Evolutionary conservation across 2,113 vertebrate species (phyloP).

Genomic region (Microtus oregoni): DNA sequence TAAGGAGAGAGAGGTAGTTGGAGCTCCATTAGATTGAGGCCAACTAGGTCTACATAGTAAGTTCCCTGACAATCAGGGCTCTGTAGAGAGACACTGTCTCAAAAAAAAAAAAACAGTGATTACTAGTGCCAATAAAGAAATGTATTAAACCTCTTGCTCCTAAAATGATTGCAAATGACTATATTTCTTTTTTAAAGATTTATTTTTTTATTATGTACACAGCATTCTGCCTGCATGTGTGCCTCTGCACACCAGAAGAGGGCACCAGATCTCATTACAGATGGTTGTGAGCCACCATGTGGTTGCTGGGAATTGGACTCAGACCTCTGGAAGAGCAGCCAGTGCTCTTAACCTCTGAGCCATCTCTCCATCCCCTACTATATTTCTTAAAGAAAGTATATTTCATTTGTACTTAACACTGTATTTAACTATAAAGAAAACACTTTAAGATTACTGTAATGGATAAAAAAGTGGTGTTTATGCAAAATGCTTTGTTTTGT

Average conservation of each 20-base stretch:
- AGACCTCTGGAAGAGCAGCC: too few relatives aligned
- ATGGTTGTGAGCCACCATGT: too few relatives aligned
- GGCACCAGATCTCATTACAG: too few relatives aligned
- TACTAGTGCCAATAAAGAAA: neutral
- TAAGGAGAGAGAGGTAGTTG: neutral
- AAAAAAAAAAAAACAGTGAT: too few relatives aligned
- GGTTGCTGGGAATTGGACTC: too few relatives aligned
- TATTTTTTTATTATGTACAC: too few relatives aligned
- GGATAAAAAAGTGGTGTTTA: neutral
- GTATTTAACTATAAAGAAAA: neutral
- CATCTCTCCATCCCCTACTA: neutral
- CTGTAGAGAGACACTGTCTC: neutral
- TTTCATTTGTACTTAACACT: neutral
- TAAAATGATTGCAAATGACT: neutral
- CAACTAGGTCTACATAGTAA: neutral
- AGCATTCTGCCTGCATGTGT: too few relatives aligned
- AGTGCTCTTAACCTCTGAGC: too few relatives aligned
- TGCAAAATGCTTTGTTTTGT: neutral
- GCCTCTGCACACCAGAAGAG: too few relatives aligned
- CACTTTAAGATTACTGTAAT: neutral
- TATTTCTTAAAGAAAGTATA: neutral
- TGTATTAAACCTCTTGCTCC: neutral
- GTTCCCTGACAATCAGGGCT: neutral
- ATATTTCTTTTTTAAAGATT: too few relatives aligned
- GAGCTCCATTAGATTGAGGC: neutral